Percentiles rank a stretch among this genome's conserved stretches.
These are phyloP conservation scores for Oedothorax gibbosus DNA, from an alignment of 1,140 invertebrate species.

Conservation along the genomic window DNA sequence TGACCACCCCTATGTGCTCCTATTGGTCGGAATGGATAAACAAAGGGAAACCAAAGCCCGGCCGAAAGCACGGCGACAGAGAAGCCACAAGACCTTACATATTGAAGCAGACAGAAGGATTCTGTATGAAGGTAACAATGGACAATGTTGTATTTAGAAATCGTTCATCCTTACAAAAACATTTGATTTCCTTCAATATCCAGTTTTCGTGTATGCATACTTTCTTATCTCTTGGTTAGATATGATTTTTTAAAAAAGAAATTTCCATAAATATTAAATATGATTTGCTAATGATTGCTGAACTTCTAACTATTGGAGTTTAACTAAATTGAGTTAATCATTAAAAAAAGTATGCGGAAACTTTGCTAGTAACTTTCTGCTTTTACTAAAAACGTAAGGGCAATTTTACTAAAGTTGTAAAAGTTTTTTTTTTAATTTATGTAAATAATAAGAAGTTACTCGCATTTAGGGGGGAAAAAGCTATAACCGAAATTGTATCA, in stretches of 20 bases:
- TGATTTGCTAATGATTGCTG: too few relatives aligned
- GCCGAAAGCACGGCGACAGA: slow-evolving; percentile 53
- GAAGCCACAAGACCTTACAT: slow-evolving; percentile 44
- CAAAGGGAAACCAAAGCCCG: slow-evolving; percentile 61
- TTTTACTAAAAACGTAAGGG: too few relatives aligned
- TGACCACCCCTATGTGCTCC: slow-evolving; percentile 23
- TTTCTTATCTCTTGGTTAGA: background rate
- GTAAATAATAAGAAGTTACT: too few relatives aligned
- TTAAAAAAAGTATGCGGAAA: too few relatives aligned
- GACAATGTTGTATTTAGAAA: too few relatives aligned
- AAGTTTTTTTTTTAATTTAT: too few relatives aligned
- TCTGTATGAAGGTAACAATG: slow-evolving; percentile 28
- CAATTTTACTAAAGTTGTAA: too few relatives aligned
- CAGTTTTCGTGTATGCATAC: background rate
- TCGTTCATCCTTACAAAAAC: background rate
- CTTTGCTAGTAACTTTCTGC: too few relatives aligned
- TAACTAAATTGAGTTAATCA: too few relatives aligned
- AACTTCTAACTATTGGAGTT: too few relatives aligned
- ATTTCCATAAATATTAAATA: background rate
- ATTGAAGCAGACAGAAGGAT: slow-evolving; percentile 43
- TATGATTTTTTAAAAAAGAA: background rate
- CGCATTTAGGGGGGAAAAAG: too few relatives aligned
- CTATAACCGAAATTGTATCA: too few relatives aligned
- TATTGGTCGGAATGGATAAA: slow-evolving; percentile 65
- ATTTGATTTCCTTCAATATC: background rate